Evolutionary conservation across 2,797 vertebrate genomes (phyloP).

Genomic region (Rallus crepitans): DNA sequence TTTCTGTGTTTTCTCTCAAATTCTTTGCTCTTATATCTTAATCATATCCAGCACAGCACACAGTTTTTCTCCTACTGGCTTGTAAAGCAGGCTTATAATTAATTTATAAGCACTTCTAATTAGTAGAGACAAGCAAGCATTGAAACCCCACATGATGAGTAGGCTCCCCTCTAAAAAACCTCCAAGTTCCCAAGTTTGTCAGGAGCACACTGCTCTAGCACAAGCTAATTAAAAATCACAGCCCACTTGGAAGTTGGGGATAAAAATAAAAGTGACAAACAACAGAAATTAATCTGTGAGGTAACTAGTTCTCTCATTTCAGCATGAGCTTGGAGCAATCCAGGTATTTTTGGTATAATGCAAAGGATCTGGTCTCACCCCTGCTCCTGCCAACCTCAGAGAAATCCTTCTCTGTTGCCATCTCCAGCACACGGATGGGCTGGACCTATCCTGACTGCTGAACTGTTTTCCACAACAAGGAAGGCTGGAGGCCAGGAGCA

Average conservation of each 20-base stretch:
- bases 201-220: neutral
- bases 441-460: neutral
- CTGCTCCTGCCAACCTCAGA: fast-evolving
- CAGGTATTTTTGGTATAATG: neutral
- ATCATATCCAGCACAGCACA: neutral
- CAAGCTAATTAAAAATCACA: neutral
- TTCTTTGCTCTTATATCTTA: conserved; percentile 21
- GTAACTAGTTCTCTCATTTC: neutral
- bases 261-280: neutral
- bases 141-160: neutral
- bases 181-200: neutral
- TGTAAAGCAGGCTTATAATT: conserved; percentile 42
- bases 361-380: neutral
- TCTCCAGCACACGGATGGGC: neutral
- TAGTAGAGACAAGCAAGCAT: conserved; percentile 12
- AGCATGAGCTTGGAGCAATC: neutral
- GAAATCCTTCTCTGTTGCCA: neutral
- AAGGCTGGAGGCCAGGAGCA: neutral
- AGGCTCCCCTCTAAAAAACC: neutral
- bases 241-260: neutral
- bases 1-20: neutral
- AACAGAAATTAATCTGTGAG: neutral
- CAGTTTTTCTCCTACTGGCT: conserved; percentile 18
- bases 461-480: neutral
- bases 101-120: conserved; percentile 63